These are phyloP conservation scores for Tragelaphus buxtoni DNA, from an alignment of 2,113 vertebrate species.

Conservation along the genomic window DNA sequence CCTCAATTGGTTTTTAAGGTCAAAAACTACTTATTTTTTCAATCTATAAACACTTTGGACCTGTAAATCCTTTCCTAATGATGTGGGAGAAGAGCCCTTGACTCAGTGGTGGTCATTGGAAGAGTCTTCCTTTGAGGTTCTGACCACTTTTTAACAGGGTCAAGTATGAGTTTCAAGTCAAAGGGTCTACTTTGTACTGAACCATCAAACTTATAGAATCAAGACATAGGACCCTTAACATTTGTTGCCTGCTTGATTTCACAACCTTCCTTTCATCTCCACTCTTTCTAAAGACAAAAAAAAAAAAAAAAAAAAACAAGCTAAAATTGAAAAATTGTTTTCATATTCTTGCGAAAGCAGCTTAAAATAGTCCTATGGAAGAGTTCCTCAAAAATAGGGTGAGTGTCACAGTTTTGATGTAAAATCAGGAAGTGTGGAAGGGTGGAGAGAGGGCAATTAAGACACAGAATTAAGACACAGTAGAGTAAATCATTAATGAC, in stretches of 20 bases:
- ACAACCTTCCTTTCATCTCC: background rate
- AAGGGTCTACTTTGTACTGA: background rate
- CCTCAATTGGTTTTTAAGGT: background rate
- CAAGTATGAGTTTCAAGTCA: background rate
- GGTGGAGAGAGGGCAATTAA: too few species aligned
- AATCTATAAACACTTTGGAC: background rate
- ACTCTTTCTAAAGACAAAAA: background rate
- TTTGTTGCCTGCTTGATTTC: background rate
- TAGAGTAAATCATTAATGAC: too few species aligned
- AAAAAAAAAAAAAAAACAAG: background rate
- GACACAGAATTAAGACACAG: too few species aligned
- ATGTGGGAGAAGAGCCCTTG: background rate
- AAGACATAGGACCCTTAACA: background rate
- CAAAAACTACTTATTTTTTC: background rate
- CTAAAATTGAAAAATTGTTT: background rate
- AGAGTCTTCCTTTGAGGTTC: background rate
- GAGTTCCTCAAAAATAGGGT: background rate
- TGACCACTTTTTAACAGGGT: background rate
- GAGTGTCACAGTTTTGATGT: background rate
- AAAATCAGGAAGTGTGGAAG: conserved; percentile 41
- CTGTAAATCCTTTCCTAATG: background rate
- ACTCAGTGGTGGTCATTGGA: background rate
- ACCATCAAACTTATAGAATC: background rate
- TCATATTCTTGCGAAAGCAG: background rate
- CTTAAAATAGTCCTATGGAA: conserved; percentile 1